A percentile compares a stretch with the other conserved stretches of the same genome.
Conservation (phyloP, 2,888 invertebrate genomes). For the Acrobasis repandana region DNA sequence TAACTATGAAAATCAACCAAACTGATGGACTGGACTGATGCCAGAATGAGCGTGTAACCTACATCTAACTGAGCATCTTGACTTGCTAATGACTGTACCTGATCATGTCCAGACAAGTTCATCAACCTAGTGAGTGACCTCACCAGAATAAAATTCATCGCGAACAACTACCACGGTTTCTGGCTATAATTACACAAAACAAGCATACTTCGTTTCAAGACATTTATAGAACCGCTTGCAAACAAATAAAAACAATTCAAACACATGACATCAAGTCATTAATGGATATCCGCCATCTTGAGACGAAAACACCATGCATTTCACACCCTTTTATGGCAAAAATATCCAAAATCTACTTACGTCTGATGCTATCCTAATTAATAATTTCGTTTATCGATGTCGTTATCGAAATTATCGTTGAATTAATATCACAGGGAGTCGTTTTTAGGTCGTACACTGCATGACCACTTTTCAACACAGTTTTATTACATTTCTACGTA, state of each 20-base stretch:
- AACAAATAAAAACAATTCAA: slow-evolving; percentile 52
- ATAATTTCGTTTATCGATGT: slow-evolving; percentile 30
- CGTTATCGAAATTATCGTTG: slow-evolving; percentile 37
- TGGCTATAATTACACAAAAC: slow-evolving; percentile 3
- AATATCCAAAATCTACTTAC: slow-evolving; percentile 48
- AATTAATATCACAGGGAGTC: slow-evolving; percentile 30
- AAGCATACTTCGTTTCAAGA: neutral
- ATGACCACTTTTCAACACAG: slow-evolving; percentile 12
- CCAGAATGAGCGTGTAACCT: too few relatives aligned
- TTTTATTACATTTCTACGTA: slow-evolving; percentile 23
- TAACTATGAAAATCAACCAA: too few relatives aligned
- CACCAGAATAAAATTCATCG: neutral
- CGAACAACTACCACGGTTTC: neutral
- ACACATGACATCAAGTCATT: slow-evolving; percentile 39
- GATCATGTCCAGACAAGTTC: slow-evolving; percentile 67
- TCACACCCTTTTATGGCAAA: slow-evolving; percentile 16
- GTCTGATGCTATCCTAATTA: slow-evolving; percentile 45
- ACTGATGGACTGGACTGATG: too few relatives aligned
- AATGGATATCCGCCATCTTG: slow-evolving; percentile 74
- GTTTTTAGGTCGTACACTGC: slow-evolving; percentile 29
- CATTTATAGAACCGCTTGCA: slow-evolving; percentile 34
- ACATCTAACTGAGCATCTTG: too few relatives aligned
- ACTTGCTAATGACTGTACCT: slow-evolving; percentile 21
- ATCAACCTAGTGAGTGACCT: slow-evolving; percentile 53
- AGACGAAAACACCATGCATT: slow-evolving; percentile 31